Percentiles rank a stretch among this genome's conserved stretches.
These are phyloP conservation scores for Eudyptes chrysolophus DNA, from an alignment of 2,113 vertebrate genomes.

Conservation along the genomic window DNA sequence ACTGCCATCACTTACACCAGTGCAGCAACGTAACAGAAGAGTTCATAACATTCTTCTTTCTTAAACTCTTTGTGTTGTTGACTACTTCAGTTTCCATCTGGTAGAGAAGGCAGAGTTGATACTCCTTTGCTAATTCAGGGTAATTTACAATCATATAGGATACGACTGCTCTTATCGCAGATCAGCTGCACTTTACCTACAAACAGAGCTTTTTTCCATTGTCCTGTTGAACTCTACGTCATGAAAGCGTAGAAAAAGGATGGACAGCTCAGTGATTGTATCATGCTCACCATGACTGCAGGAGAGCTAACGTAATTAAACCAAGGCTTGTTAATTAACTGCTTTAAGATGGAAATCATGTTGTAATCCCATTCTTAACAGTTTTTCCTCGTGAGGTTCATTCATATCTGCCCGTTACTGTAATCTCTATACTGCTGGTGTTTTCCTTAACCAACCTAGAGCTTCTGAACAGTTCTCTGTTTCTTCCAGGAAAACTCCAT, in stretches of 20 bases:
- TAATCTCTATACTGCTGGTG: neutral
- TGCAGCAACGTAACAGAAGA: neutral
- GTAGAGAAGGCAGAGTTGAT: neutral
- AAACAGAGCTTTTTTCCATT: neutral
- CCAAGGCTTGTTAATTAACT: neutral
- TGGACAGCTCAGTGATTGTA: neutral
- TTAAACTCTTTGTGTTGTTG: neutral
- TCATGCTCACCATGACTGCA: neutral
- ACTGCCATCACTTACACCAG: neutral
- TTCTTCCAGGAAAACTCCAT: neutral
- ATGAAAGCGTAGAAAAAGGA: rapidly evolving
- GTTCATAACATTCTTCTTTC: neutral
- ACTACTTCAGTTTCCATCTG: neutral
- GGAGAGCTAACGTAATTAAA: neutral
- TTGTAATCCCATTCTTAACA: neutral
- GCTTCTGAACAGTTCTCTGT: neutral
- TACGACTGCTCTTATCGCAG: rapidly evolving
- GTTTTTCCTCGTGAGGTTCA: neutral
- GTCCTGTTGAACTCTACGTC: neutral
- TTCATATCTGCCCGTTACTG: neutral
- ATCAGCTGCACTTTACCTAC: neutral
- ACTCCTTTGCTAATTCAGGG: neutral
- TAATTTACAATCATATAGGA: neutral
- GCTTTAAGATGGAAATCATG: neutral
- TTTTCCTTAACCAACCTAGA: neutral